Evolutionary conservation across 2,113 vertebrate species (phyloP).

Genomic region (Rhegmatorhina hoffmannsi): DNA sequence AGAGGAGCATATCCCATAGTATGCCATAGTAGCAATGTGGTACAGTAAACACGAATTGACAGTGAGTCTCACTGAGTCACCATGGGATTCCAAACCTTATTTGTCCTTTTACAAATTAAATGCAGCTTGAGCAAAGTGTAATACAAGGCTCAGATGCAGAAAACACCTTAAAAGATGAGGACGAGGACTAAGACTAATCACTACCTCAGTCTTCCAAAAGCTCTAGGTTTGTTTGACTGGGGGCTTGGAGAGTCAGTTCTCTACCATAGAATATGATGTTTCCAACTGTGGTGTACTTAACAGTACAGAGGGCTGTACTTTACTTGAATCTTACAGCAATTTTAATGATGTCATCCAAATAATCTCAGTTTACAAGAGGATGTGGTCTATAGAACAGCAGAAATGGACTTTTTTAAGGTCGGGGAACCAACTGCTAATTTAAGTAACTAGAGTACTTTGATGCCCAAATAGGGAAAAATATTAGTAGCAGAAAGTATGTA

Average conservation of each 20-base stretch:
- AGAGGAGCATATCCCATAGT: neutral
- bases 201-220: neutral
- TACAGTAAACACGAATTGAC: neutral
- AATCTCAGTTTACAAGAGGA: neutral
- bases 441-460: neutral
- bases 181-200: neutral
- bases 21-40: neutral
- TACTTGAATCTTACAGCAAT: neutral
- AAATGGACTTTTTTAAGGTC: neutral
- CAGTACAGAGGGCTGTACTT: neutral
- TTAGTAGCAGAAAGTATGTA: neutral
- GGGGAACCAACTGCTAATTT: neutral
- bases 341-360: neutral
- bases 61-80: neutral
- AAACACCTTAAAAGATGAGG: neutral
- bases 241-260: neutral
- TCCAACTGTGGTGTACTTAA: neutral
- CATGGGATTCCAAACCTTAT: neutral
- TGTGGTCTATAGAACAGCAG: neutral
- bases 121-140: neutral
- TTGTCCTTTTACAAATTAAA: neutral
- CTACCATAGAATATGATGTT: neutral
- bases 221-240: neutral
- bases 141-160: neutral
- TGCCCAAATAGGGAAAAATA: neutral